Conservation (phyloP, 1,140 invertebrate genomes). For the Paralvinella palmiformis region DNA sequence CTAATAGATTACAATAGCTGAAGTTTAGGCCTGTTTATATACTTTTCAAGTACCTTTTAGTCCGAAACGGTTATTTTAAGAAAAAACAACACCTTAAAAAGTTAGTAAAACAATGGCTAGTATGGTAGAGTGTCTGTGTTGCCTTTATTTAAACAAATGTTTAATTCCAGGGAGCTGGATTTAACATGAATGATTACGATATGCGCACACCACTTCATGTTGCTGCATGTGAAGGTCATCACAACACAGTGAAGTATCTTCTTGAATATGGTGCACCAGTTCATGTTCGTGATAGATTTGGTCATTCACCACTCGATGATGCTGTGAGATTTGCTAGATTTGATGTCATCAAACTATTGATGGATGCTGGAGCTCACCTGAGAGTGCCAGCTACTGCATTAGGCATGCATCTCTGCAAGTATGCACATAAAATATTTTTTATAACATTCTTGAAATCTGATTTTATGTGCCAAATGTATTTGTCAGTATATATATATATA, state of each 20-base stretch:
- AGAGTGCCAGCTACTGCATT: background rate
- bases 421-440: too few species aligned
- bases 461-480: too few species aligned
- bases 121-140: too few species aligned
- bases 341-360: conserved; percentile 16
- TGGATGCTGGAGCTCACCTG: conserved; percentile 12
- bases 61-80: too few species aligned
- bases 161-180: conserved; percentile 16
- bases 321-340: conserved; percentile 13
- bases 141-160: too few species aligned
- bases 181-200: conserved; percentile 18
- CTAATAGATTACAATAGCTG: too few species aligned
- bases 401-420: conserved; percentile 5
- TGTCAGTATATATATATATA: too few species aligned
- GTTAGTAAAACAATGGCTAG: too few species aligned
- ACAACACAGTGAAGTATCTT: conserved; percentile 9
- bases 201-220: conserved; percentile 56
- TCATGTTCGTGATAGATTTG: conserved; percentile 15
- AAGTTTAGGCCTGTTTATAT: too few species aligned
- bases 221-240: conserved; percentile 40
- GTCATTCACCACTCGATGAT: conserved; percentile 18
- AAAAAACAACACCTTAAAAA: too few species aligned
- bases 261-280: conserved; percentile 17
- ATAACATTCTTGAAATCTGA: too few species aligned
- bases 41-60: too few species aligned